Evolutionary conservation across 2,113 vertebrate genomes (phyloP), one percentile per base, ranked within the genome.

Genomic region (Synodontis membranacea): DNA sequence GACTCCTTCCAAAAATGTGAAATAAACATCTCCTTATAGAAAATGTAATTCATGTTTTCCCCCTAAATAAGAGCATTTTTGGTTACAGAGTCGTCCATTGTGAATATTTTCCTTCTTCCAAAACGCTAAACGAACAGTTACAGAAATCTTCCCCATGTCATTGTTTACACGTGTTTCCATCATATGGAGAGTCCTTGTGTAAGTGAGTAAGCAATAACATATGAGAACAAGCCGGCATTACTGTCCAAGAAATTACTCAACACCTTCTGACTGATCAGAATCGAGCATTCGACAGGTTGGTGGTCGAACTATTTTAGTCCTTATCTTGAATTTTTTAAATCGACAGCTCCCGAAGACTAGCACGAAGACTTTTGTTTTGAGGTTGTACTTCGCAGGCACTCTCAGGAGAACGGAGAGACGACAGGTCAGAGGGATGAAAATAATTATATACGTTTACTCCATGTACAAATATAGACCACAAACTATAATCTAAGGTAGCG

Each of bases 401-500:
- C 21, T n/a, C 31, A 60, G 34, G 50, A 31, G 17, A 19, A 19
- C 44, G 46, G 19, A 83, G 23, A 42, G 17, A 66, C 44, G 46
- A 34, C 44, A 74, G 76, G 58, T 84, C 37, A 81, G 58, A 81
- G 31, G 64, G 76, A n/a, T 28, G 56, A 56, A 66, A 85, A 84
- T 78, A 56, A 82, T 86, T 52, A 64, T 83, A 84, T 62, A 74
- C 6, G 3, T 56, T 34, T n/a, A 2, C 15, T n/a, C 3, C 28
- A 86, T 52, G 34, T 56, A 50, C 46, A 78, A 81, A 82, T 64
- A 58, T 54, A 87, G 74, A 80, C 48, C 68, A 37, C 70, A 82
- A 78, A 44, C 15, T 87, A 56, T 85, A 50, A 86, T 86, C 70
- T 56, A 81, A 80, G 70, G 85, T 81, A 60, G 81, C 14, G 81